Conservation (phyloP, 2,113 vertebrate genomes). For the Anser brachyrhynchus region DNA sequence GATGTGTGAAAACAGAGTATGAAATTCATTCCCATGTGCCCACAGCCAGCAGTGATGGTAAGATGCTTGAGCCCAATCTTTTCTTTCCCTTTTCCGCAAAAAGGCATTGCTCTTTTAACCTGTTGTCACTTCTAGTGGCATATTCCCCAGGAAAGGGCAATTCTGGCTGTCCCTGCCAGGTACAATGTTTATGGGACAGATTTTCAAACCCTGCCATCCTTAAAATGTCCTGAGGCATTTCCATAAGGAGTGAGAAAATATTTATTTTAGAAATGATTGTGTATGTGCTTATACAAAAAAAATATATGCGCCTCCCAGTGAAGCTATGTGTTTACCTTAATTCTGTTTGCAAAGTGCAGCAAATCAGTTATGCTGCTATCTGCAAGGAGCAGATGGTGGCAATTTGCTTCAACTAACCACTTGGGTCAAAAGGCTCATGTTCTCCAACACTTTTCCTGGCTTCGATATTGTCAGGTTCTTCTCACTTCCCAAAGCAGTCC, state of each 20-base stretch:
- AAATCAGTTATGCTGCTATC: neutral
- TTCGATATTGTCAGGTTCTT: neutral
- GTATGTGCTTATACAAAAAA: neutral
- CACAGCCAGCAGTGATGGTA: neutral
- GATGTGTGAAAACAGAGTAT: fast-evolving
- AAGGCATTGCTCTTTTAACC: neutral
- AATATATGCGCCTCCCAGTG: neutral
- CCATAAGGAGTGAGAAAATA: neutral
- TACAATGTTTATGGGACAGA: fast-evolving
- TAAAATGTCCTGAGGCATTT: neutral
- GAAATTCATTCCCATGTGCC: fast-evolving
- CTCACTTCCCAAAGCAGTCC: neutral
- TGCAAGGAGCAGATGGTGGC: neutral
- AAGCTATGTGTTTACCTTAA: neutral
- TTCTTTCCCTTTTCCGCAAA: neutral
- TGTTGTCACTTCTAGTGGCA: neutral
- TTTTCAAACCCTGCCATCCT: neutral
- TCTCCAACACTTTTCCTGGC: too few relatives aligned
- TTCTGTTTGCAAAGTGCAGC: neutral
- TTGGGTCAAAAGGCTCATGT: neutral
- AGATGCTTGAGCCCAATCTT: fast-evolving
- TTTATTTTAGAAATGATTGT: neutral
- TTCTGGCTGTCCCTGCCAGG: neutral
- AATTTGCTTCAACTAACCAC: neutral
- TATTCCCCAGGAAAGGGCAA: neutral